Evolutionary conservation across 1,140 invertebrate species (phyloP).

Genomic region (Reticulitermes speratus): DNA sequence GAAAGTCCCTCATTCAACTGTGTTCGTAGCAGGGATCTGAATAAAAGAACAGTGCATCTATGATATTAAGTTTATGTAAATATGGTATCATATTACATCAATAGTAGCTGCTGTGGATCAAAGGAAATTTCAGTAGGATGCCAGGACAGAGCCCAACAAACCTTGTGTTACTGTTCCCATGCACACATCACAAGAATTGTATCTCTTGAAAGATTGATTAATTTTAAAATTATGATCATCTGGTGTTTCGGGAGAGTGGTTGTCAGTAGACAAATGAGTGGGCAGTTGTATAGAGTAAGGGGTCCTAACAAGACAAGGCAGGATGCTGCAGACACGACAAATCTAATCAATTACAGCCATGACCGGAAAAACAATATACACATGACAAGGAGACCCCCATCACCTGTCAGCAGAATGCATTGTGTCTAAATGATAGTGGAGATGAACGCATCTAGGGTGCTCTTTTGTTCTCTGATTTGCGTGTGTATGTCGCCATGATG

Average conservation of each 20-base stretch:
- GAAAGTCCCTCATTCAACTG: no score
- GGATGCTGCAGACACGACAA: background rate
- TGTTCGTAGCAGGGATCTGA: no score
- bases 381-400: background rate
- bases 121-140: background rate
- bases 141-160: background rate
- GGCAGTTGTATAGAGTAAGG: background rate
- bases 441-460: background rate
- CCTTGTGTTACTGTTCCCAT: background rate
- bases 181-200: background rate
- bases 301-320: background rate
- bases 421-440: background rate
- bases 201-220: background rate
- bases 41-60: no score
- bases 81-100: background rate
- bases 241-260: background rate
- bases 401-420: background rate
- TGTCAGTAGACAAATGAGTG: background rate
- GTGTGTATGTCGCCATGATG: background rate
- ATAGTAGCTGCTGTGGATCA: background rate
- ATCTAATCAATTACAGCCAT: background rate
- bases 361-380: background rate
- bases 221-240: background rate
- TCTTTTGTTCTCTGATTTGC: conserved; percentile 11
- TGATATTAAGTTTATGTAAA: background rate